Conservation (phyloP, 2,888 invertebrate genomes). For the Liposcelis brunnea region DNA sequence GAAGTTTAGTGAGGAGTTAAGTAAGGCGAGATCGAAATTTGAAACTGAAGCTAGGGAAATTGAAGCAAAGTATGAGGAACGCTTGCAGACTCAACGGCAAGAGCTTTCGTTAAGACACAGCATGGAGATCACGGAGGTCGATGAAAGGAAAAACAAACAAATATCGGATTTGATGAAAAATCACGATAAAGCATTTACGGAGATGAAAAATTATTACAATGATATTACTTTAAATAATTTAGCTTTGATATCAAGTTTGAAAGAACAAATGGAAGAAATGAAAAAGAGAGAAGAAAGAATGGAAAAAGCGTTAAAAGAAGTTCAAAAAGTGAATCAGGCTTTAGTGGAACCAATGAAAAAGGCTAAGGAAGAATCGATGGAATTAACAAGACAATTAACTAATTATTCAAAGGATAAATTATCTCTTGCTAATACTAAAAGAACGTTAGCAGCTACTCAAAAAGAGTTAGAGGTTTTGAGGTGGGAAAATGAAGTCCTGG, state of each 20-base stretch:
- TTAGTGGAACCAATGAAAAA: constrained; percentile 53
- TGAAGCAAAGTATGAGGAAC: constrained; percentile 54
- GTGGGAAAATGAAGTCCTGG: constrained; percentile 49
- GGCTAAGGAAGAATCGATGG: constrained; percentile 50
- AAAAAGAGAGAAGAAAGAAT: constrained; percentile 64
- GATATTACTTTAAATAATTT: constrained; percentile 87
- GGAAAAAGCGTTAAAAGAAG: constrained; percentile 46
- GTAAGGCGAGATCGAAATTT: constrained; percentile 41
- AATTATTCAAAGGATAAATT: constrained; percentile 75
- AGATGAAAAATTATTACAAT: constrained; percentile 89
- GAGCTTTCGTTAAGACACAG: constrained; percentile 56
- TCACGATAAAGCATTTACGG: constrained; percentile 71
- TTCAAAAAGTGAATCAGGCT: constrained; percentile 53
- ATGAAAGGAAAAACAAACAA: constrained; percentile 80
- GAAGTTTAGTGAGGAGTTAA: constrained; percentile 33
- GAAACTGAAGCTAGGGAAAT: constrained; percentile 48
- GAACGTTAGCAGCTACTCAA: constrained; percentile 25
- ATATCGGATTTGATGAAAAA: constrained; percentile 57
- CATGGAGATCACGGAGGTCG: constrained; percentile 74
- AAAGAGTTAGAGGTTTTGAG: constrained; percentile 41
- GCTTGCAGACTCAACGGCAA: constrained; percentile 49
- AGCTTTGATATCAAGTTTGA: constrained; percentile 74
- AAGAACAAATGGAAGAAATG: constrained; percentile 64
- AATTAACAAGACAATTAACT: constrained; percentile 56
- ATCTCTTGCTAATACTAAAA: constrained; percentile 43